A percentile compares a stretch with the other conserved stretches of the same genome.
phyloP scores from a whole-genome alignment of 2,888 invertebrate species.

The Calameuta filiformis region DNA sequence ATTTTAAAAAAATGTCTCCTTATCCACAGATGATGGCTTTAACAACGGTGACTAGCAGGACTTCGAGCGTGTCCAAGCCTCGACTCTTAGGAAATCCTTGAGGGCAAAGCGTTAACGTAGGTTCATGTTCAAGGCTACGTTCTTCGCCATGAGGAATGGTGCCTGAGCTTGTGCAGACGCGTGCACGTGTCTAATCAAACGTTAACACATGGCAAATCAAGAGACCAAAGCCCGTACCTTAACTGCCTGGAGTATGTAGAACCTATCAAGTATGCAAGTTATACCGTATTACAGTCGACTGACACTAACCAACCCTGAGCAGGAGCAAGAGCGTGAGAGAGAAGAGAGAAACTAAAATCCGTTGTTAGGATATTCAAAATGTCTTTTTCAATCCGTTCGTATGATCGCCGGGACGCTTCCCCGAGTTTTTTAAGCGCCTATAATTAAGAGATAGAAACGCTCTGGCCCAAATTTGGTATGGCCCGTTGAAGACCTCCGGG shows the following conservation, averaged over 20 bases:
- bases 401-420: not conserved
- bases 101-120: not conserved
- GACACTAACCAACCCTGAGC: not conserved
- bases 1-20: not conserved
- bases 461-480: not conserved
- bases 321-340: not conserved
- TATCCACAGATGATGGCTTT: not conserved
- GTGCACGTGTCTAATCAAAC: slow-evolving; percentile 38
- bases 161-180: slow-evolving; percentile 8
- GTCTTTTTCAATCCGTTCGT: not conserved
- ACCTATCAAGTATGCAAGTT: not conserved
- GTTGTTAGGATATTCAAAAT: not conserved
- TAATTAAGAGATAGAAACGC: not conserved
- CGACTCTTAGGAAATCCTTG: not conserved
- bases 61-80: slow-evolving; percentile 27
- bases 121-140: not conserved
- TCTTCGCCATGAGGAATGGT: not conserved
- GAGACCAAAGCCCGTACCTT: not conserved
- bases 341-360: not conserved
- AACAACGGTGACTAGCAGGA: not conserved
- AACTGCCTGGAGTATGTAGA: not conserved
- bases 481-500: not conserved
- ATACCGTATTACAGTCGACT: not conserved
- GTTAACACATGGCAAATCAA: slow-evolving; percentile 15
- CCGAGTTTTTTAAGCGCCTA: not conserved